phyloP scores from a whole-genome alignment of 2,888 invertebrate species.

The Cabera pusaria region DNA sequence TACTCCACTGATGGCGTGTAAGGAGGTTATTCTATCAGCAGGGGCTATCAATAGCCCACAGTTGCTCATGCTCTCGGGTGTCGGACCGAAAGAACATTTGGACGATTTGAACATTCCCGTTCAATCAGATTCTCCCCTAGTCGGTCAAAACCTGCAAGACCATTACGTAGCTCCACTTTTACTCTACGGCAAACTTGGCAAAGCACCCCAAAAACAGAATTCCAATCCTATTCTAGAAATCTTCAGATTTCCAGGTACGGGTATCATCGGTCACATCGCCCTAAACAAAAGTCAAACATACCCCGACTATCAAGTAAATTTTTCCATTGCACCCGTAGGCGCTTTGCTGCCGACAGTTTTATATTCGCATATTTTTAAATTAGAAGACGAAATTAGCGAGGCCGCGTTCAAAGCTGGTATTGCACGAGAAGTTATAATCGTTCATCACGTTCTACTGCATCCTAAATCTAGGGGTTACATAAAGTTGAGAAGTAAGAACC shows the following conservation, averaged over 20 bases:
- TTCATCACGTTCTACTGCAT: slow-evolving; percentile 17
- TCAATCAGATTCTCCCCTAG: slow-evolving; percentile 35
- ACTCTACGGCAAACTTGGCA: slow-evolving; percentile 30
- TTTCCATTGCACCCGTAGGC: slow-evolving; percentile 10
- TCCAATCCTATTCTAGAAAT: slow-evolving; percentile 29
- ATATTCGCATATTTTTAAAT: slow-evolving; percentile 19
- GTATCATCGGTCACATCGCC: slow-evolving; percentile 30
- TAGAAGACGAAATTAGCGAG: slow-evolving; percentile 18
- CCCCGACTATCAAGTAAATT: slow-evolving; percentile 45
- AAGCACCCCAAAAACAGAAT: slow-evolving; percentile 15
- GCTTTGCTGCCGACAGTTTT: slow-evolving; percentile 14
- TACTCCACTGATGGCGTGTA: slow-evolving; percentile 28
- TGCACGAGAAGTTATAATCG: slow-evolving; percentile 8
- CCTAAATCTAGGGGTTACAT: slow-evolving; percentile 27
- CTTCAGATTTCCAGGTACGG: slow-evolving; percentile 22
- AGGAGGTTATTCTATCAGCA: slow-evolving; percentile 46
- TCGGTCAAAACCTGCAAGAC: slow-evolving; percentile 47
- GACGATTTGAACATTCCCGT: slow-evolving; percentile 35
- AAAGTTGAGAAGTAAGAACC: slow-evolving; percentile 76
- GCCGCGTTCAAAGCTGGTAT: slow-evolving; percentile 10
- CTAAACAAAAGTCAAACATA: slow-evolving; percentile 37
- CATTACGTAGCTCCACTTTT: slow-evolving; percentile 37
- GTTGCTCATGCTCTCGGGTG: slow-evolving; percentile 47
- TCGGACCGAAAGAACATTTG: slow-evolving; percentile 43
- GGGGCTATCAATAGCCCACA: slow-evolving; percentile 47